phyloP scores from a whole-genome alignment of 2,797 vertebrate species.

The Mus spretus region DNA sequence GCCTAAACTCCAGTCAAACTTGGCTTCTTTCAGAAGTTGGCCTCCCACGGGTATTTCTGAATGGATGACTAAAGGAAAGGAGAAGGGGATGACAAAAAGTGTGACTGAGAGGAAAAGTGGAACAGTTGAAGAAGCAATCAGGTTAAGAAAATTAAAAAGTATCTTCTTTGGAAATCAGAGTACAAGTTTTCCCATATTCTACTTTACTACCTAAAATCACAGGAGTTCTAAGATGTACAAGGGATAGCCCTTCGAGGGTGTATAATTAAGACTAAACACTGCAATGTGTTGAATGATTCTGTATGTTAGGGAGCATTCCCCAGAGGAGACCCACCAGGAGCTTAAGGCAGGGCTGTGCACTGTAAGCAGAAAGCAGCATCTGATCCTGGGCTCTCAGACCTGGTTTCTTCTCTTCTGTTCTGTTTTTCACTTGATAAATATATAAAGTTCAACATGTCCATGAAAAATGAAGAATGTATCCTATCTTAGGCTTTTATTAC shows the following conservation, averaged over 20 bases:
- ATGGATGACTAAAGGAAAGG: not conserved
- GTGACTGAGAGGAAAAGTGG: too few species aligned
- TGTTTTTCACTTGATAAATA: not conserved
- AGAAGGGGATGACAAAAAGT: not conserved
- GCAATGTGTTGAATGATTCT: not conserved
- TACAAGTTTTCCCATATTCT: not conserved
- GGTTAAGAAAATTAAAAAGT: not conserved
- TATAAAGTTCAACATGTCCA: not conserved
- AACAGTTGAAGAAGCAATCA: fast-evolving
- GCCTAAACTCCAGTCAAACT: not conserved
- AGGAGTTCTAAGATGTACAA: not conserved
- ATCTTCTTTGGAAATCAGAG: not conserved
- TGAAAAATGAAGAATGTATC: not conserved
- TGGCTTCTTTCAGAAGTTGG: not conserved
- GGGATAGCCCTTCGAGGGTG: not conserved
- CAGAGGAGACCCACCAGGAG: not conserved
- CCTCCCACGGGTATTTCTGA: not conserved
- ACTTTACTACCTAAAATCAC: not conserved
- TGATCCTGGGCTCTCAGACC: not conserved
- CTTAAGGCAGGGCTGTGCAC: not conserved
- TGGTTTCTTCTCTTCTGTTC: not conserved
- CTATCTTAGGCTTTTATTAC: not conserved
- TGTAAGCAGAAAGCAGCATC: not conserved
- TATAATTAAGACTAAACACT: not conserved
- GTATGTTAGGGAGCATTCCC: not conserved